Evolutionary conservation across 2,797 vertebrate species (phyloP), one percentile per base, ranked within the genome.

Genomic region (Carapus acus): DNA sequence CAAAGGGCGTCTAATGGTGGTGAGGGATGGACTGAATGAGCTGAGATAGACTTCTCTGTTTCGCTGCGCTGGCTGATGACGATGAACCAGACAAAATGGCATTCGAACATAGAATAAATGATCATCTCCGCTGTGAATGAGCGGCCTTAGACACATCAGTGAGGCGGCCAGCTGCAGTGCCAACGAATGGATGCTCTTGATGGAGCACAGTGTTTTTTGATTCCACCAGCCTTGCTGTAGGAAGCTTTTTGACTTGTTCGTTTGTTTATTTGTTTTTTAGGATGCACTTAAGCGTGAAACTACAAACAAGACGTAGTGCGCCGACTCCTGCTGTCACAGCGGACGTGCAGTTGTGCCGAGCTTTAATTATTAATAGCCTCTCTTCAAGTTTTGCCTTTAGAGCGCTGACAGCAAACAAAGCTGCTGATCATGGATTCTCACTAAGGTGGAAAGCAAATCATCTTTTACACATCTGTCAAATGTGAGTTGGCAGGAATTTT

Each of bases 401-500:
- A 64, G 23, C 57, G 68, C 72, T 77, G 68, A 74, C 46, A 68
- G 51, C 45, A 47, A 62, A 71, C 62, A 65, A 22, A 36, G 34
- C 34, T n/a, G 51, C 56, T 50, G 78, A 63, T 65, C 72, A 74
- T 55, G 49, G 62, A 67, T 50, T 59, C 5, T 75, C 65, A 77
- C 72, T 64, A 65, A 38, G 58, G 61, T 9, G 61, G 66, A 43
- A 54, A 54, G 58, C 55, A 58, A 43, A 67, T 64, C 61, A 48
- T 60, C 65, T 76, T 74, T 50, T 43, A 46, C 17, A 50, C 49
- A 43, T 54, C 24, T 51, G 49, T 49, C 21, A 2, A 54, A 15
- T 19, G 19, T 41, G 29, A 31, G 39, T 52, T 52, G 41, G 21
- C 16, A 20, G 15, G 41, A 43, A 8, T n/a, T n/a, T n/a, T n/a